Base-by-base conservation (phyloP, 1,140 invertebrate genomes). In the Meloidogyne hapla region DNA sequence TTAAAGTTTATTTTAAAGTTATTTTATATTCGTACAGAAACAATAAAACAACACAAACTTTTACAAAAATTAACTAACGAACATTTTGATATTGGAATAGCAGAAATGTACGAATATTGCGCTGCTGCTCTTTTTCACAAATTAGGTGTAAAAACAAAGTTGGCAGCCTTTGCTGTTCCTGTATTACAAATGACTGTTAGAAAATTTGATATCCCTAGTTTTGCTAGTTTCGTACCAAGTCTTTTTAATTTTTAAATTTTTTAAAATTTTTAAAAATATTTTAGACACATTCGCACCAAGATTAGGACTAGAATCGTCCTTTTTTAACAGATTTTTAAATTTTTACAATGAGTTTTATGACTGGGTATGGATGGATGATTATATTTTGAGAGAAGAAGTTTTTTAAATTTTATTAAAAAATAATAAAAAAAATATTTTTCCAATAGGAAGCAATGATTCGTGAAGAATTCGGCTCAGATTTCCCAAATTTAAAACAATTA, bases 191-290 rank as follows among this genome's bases (percentile, higher is more conserved):
- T 78, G 42, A 63, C 9, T n/a, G 76, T n/a, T 23, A 23, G 6
- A 12, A 21, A 67, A 38, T 77, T 77, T 38, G 75, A 68, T 33
- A 77, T 77, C 1, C 76, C 76, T 5, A 69, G 28, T 40, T 38
- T 77, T 8, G 18, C 28, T 40, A 77, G 76, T 33, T 77, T 76
- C 33, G 64, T 77, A 5, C 76, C 76, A 66, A 76, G 74, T 77
- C 6, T 73, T 63, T 33, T 63, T 6, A 21, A n/a, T n/a, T 26
- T 61, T 15, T n/a, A 23, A 73, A 15, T 25, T 38, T 26, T 10
- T 28, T 28, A 12, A 23, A n/a, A 2, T 67, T 13, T 62, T 25
- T 40, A 42, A 42, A 18, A 13, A 73, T 42, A 18, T 69, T 18
- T 21, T 13, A 73, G 70, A 64, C n/a, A 56, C 48, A n/a, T 56